Base-by-base conservation (phyloP, 2,888 invertebrate genomes). In the Lasiommata megera region DNA sequence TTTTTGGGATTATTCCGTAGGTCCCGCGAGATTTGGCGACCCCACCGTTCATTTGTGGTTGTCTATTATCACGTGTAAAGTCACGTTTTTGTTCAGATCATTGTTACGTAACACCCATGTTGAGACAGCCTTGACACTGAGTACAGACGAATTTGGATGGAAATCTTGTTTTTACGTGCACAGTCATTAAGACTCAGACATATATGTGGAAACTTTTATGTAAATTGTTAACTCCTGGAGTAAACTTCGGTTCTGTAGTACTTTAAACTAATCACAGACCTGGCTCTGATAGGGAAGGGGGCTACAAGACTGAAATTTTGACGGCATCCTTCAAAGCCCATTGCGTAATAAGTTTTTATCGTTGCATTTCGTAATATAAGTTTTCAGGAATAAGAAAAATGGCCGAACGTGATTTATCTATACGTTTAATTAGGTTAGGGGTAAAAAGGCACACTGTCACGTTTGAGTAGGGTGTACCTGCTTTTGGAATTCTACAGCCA, bases 391-490 rank as follows among this genome's bases (percentile, higher is more conserved):
- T 36, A 50, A 9, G 50, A 11, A 40, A 38, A 51, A 51, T 29
- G 2, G n/a, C 48, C 14, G 28, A 29, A 50, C 51, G 56, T 56
- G 51, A 23, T 38, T n/a, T 54, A 60, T 56, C 55, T 31, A 5
- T 8, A 7, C 1, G 3, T 8, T 16, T 56, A 56, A 50, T 50
- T 50, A 31, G 55, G 55, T 48, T 48, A 48, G 41, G 29, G 14
- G 23, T 34, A 16, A 14, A 18, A 6, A 34, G 7, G n/a, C 16
- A n/a, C 17, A 56, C 29, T n/a, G 34, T 50, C 55, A 56, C 55
- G 55, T 56, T 40, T 14, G 16, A 40, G 38, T 51, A 51, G 38
- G 51, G 51, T 1, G 11, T 28, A 11, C 51, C 38, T 6, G 1
- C 1, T n/a, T 23, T 41, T 18, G 1, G 5, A 11, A 3, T 2